These are phyloP conservation scores for Aricia artaxerxes DNA, from an alignment of 2,888 invertebrate species.

Conservation along the genomic window DNA sequence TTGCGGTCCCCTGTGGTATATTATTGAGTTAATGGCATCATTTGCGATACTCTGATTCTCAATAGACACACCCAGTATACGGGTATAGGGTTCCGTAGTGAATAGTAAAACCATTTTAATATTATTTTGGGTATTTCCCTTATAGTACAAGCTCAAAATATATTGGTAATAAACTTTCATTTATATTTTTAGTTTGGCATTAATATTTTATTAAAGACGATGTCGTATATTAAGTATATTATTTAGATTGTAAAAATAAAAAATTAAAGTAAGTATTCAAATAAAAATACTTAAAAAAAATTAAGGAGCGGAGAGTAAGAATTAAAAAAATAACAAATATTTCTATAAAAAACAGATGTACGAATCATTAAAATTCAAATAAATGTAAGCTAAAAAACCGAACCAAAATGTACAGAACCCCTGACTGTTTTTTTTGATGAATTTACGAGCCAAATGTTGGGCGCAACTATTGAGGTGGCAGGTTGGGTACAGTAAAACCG, in stretches of 20 bases:
- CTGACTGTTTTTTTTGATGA: constrained; percentile 65
- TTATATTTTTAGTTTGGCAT: too few relatives aligned
- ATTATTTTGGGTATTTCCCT: background rate
- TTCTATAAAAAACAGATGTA: background rate
- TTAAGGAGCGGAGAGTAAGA: too few relatives aligned
- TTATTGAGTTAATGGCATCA: constrained; percentile 74
- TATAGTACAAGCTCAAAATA: too few relatives aligned
- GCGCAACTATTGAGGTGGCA: constrained; percentile 41
- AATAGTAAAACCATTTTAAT: background rate
- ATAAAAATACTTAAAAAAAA: too few relatives aligned
- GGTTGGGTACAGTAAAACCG: constrained; percentile 58
- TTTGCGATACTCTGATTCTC: constrained; percentile 65
- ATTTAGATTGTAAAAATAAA: too few relatives aligned
- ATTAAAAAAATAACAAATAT: too few relatives aligned
- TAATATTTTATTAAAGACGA: too few relatives aligned
- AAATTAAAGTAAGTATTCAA: too few relatives aligned
- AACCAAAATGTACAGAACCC: constrained; percentile 7
- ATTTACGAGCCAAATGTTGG: constrained; percentile 39
- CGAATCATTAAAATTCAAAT: background rate
- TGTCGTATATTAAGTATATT: too few relatives aligned
- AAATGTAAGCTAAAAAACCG: background rate
- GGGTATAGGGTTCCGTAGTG: constrained; percentile 32
- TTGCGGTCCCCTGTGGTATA: constrained; percentile 62
- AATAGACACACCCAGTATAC: constrained; percentile 53
- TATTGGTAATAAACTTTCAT: too few relatives aligned